These are phyloP conservation scores for Clamator glandarius DNA, from an alignment of 2,797 vertebrate species.

Conservation along the genomic window DNA sequence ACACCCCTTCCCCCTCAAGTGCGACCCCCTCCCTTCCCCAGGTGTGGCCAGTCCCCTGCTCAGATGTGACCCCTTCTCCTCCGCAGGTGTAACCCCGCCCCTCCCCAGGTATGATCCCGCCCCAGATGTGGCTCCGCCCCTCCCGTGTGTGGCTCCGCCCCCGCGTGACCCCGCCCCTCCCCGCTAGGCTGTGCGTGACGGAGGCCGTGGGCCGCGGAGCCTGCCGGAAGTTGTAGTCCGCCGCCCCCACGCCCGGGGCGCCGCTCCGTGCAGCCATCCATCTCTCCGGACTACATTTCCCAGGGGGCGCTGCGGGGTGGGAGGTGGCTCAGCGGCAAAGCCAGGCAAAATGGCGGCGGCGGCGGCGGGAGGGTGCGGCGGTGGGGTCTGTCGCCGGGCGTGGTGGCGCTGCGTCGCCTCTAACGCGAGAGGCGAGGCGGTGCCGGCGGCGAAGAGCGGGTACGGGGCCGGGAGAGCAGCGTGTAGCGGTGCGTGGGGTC, in stretches of 20 bases:
- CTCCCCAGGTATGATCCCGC: too few relatives aligned
- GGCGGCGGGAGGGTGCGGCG: neutral
- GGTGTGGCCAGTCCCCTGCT: too few relatives aligned
- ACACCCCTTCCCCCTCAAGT: too few relatives aligned
- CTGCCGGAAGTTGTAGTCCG: neutral
- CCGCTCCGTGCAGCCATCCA: rapidly evolving
- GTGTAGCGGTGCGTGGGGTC: too few relatives aligned
- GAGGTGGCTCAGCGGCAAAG: rapidly evolving
- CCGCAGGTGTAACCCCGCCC: too few relatives aligned
- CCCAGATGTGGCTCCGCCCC: too few relatives aligned
- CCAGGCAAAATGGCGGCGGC: neutral
- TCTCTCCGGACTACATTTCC: neutral
- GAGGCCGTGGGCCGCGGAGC: rapidly evolving
- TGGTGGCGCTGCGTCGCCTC: neutral
- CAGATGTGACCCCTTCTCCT: too few relatives aligned
- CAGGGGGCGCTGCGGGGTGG: neutral
- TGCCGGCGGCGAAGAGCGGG: neutral
- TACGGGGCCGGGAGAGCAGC: neutral
- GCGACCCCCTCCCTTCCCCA: too few relatives aligned
- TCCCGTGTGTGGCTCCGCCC: too few relatives aligned
- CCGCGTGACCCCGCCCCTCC: rapidly evolving
- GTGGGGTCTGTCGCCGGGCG: neutral
- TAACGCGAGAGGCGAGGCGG: neutral
- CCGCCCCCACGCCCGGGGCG: rapidly evolving
- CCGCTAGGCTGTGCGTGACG: rapidly evolving